Evolutionary conservation across 2,888 invertebrate genomes (phyloP), one percentile per base, ranked within the genome.

Genomic region (Mimas tiliae): DNA sequence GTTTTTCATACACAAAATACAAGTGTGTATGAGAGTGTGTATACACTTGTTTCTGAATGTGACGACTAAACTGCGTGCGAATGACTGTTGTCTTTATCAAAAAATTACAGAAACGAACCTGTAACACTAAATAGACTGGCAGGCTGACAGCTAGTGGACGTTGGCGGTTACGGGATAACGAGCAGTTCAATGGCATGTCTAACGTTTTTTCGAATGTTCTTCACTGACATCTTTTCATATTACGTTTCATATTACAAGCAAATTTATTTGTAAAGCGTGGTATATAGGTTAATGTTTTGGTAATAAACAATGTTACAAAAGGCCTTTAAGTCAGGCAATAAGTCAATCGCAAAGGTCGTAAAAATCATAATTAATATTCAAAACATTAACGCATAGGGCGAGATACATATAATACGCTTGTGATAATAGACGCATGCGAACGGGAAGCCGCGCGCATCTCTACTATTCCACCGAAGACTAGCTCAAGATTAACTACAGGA

Each of bases 391-490:
- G 64, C 83, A 86, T n/a, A n/a, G n/a, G n/a, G n/a, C 83, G 85
- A 85, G 88, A 88, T 85, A 86, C 84, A 85, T 82, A 75, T 72
- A 69, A 75, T 71, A n/a, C n/a, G n/a, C n/a, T 72, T 81, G 83
- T 87, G 86, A 86, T 90, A n/a, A n/a, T n/a, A n/a, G n/a, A 90
- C 89, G 87, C 91, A 90, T 90, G 88, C 85, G 83, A 73, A 70
- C 88, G 73, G 76, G 48, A 67, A 78, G 82, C 80, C 89, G 86
- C 80, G 78, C 87, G 84, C 76, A 74, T 85, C 84, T 78, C 83
- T 83, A 91, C 90, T 91, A 86, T 80, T 70, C 72, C 72, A 70
- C 47, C 69, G 71, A 71, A n/a, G n/a, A n/a, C n/a, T n/a, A n/a
- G n/a, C n/a, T n/a, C n/a, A n/a, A n/a, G n/a, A n/a, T n/a, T n/a